A percentile compares a stretch with the other conserved stretches of the same genome.
Evolutionary conservation across 2,888 invertebrate species (phyloP).

Genomic region (Aspidiotus destructor): DNA sequence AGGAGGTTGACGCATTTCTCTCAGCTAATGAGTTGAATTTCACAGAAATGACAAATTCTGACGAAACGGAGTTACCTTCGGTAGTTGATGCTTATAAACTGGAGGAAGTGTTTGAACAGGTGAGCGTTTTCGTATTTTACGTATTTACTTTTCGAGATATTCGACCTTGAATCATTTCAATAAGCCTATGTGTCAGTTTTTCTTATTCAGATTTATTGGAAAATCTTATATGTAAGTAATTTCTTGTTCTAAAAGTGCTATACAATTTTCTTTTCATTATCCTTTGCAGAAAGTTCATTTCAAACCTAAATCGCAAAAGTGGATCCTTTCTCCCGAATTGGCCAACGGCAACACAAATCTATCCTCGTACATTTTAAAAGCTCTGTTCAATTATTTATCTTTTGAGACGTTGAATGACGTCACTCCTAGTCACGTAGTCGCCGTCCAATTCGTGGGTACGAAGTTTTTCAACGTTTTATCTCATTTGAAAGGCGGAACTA

Average conservation of each 20-base stretch:
- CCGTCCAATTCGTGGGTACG: not conserved
- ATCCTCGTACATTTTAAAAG: constrained; percentile 4
- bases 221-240: not conserved
- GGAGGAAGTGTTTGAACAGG: not conserved
- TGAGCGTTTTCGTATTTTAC: not conserved
- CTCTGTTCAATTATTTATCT: not conserved
- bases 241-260: too few relatives aligned
- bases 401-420: not conserved
- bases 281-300: not conserved
- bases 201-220: not conserved
- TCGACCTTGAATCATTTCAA: too few relatives aligned
- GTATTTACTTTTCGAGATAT: too few relatives aligned
- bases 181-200: too few relatives aligned
- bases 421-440: constrained; percentile 7
- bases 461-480: not conserved
- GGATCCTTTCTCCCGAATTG: not conserved
- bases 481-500: constrained; percentile 9
- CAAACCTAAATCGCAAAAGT: not conserved
- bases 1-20: not conserved
- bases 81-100: not conserved
- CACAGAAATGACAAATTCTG: not conserved
- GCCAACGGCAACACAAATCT: not conserved
- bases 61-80: not conserved
- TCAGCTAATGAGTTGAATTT: not conserved
- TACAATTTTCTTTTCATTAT: not conserved